Conservation (phyloP, 1,140 invertebrate species). For the Centruroides vittatus region DNA sequence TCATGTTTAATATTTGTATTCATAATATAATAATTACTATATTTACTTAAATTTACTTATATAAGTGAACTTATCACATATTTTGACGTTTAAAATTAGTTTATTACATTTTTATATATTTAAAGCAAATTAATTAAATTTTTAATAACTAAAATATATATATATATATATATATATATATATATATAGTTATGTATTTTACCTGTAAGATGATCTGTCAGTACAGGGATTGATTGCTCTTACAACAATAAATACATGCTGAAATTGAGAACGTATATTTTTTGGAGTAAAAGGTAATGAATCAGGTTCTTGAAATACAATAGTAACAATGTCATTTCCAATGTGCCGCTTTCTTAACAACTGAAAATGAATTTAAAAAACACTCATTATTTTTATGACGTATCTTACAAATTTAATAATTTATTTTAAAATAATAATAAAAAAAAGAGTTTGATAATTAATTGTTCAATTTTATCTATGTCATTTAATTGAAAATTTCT, state of each 20-base stretch:
- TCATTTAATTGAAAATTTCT: too few relatives aligned
- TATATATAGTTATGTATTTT: constrained; percentile 9
- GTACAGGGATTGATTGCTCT: constrained; percentile 77
- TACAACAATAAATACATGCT: constrained; percentile 95
- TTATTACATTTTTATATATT: too few relatives aligned
- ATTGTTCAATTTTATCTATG: too few relatives aligned
- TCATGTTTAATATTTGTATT: too few relatives aligned
- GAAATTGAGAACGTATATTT: constrained; percentile 87
- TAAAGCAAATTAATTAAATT: too few relatives aligned
- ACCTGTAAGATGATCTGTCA: constrained; percentile 71
- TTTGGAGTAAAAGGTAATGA: constrained; percentile 82
- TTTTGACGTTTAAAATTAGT: too few relatives aligned
- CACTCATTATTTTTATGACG: not conserved
- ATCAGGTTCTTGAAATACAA: constrained; percentile 92
- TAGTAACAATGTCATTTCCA: constrained; percentile 90
- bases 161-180: too few relatives aligned
- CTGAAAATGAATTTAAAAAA: constrained; percentile 29
- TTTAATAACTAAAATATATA: too few relatives aligned
- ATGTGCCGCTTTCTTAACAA: constrained; percentile 82
- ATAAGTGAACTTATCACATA: too few relatives aligned
- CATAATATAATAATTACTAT: too few relatives aligned
- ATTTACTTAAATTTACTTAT: too few relatives aligned
- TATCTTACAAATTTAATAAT: not conserved
- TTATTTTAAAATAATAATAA: not conserved
- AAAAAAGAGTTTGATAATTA: not conserved